Base-by-base conservation (phyloP, 1,140 invertebrate genomes). In the Oryzaephilus surinamensis region DNA sequence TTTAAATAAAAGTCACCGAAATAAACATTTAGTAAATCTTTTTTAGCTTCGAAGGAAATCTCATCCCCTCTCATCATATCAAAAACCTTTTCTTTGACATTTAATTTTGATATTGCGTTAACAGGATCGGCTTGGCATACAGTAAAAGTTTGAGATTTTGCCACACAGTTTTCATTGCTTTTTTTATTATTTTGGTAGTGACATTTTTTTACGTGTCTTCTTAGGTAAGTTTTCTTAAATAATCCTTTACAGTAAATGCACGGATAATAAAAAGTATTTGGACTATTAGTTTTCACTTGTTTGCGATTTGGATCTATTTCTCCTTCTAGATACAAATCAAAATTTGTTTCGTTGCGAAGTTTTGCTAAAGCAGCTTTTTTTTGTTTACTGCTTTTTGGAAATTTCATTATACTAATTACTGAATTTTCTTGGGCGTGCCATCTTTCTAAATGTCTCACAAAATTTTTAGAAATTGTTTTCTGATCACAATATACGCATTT, bases 1-100 rank as follows among this genome's bases (percentile, higher is more conserved):
- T 48, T 48, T 33, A 48, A 33, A 33, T 48, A 44, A 18, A 41
- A 48, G 31, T 48, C 41, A 20, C 45, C 45, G 20, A 40, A 48
- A 11, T 48, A 12, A 18, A 24, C 36, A 18, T 44, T 44, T 16
- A 48, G 30, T 7, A 48, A 31, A 43, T 47, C 41, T 37, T 47
- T 46, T 34, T 46, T 46, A 3, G 43, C 43, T 20, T 20, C 38
- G 21, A 46, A 46, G 32, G 45, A 17, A 17, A 46, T 43, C 12
- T 43, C 40, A 24, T 46, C 45, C 4, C 40, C 45, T 43, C 28
- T 43, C 35, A 43, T 46, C n/a, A 38, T 37, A 27, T 27, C 37
- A 19, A 43, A 46, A n/a, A 36, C 40, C 17, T 42, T 35, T 30
- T 36, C 30, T 24, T 43, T 43, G 19, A 43, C 15, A 17, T 38